Evolutionary conservation across 2,797 vertebrate genomes (phyloP).

Genomic region (Calcarius lapponicus): DNA sequence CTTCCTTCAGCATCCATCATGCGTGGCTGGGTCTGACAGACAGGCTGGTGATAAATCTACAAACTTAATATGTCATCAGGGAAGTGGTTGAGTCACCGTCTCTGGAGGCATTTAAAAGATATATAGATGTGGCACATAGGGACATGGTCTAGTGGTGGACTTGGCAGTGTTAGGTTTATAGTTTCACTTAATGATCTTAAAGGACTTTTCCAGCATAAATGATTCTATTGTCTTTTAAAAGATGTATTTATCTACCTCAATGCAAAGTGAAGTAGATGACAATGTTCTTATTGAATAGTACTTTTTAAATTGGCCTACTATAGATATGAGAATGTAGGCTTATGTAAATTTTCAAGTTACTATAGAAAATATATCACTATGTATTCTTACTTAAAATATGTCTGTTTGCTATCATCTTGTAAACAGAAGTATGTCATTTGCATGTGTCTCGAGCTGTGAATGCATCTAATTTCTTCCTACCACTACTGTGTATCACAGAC

Average conservation of each 20-base stretch:
- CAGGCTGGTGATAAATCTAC: neutral
- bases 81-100: neutral
- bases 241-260: neutral
- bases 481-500: neutral
- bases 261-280: neutral
- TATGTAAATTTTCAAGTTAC: neutral
- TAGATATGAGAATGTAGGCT: neutral
- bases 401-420: neutral
- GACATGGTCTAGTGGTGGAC: neutral
- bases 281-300: neutral
- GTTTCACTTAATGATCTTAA: neutral
- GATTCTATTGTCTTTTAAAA: neutral
- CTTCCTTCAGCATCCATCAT: neutral
- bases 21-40: neutral
- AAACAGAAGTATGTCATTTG: neutral
- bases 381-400: neutral
- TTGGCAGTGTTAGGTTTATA: neutral
- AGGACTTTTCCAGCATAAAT: neutral
- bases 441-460: neutral
- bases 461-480: neutral
- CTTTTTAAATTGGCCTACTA: neutral
- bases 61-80: neutral
- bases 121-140: neutral
- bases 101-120: neutral
- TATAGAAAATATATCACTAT: neutral